phyloP scores from a whole-genome alignment of 1,140 invertebrate genomes.

The Bombus consobrinus region DNA sequence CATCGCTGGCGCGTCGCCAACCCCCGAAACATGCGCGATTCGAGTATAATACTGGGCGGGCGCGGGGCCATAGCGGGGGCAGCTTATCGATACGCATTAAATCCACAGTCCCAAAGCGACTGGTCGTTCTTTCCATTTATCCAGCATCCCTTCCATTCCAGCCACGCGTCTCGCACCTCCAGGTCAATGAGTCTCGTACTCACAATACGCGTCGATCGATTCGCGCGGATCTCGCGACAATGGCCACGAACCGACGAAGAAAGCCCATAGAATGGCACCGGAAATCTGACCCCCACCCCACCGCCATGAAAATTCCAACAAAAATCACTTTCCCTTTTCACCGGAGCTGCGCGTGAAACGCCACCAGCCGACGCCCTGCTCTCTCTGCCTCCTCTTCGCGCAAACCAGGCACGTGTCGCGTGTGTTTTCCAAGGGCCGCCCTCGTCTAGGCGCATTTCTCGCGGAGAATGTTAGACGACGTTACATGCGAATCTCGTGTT shows the following conservation, averaged over 20 bases:
- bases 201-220: conserved; percentile 55
- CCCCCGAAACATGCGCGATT: conserved; percentile 11
- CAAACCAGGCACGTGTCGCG: conserved; percentile 39
- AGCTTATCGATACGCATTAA: conserved; percentile 56
- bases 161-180: conserved; percentile 25
- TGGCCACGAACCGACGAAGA: conserved; percentile 18
- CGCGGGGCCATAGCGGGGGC: background rate
- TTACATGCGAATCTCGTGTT: too few relatives aligned
- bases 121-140: conserved; percentile 14
- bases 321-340: conserved; percentile 68
- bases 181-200: conserved; percentile 50
- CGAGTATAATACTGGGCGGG: background rate
- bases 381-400: conserved; percentile 1
- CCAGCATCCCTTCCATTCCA: background rate
- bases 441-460: too few relatives aligned
- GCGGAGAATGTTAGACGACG: too few relatives aligned
- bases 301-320: background rate
- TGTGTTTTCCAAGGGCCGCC: too few relatives aligned
- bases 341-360: conserved; percentile 46
- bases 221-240: conserved; percentile 42
- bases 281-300: background rate
- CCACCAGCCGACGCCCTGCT: background rate
- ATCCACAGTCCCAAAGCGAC: conserved; percentile 13
- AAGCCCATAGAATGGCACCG: conserved; percentile 18
- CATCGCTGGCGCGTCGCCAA: background rate